Evolutionary conservation across 37 sponge, comb jelly and placozoan species (phyloP).

Genomic region (Chondrilla cf. caribensis): DNA sequence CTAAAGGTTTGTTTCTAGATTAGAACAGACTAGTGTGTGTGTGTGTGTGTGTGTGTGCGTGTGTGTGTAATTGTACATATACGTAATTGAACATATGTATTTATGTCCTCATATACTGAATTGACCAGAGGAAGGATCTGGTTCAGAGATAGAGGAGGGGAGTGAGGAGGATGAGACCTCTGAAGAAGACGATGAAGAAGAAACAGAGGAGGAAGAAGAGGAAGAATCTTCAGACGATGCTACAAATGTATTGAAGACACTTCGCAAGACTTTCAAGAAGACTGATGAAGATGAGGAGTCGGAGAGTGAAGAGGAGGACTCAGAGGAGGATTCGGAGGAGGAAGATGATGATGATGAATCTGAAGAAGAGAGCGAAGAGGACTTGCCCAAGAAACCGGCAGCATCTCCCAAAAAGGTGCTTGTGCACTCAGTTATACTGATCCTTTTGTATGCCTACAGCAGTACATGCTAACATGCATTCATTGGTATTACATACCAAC

Average conservation of each 20-base stretch:
- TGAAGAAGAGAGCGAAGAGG: slow-evolving; percentile 49
- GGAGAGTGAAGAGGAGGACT: slow-evolving; percentile 33
- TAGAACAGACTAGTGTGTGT: too few relatives aligned
- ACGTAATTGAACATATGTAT: slow-evolving; percentile 22
- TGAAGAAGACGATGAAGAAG: slow-evolving; percentile 24
- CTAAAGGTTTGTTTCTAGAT: too few relatives aligned
- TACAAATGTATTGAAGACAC: slow-evolving; percentile 46
- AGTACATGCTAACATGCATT: too few relatives aligned
- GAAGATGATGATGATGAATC: slow-evolving; percentile 5
- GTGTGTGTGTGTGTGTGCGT: slow-evolving; percentile 6
- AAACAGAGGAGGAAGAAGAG: slow-evolving; percentile 38
- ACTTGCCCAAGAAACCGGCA: slow-evolving; percentile 33
- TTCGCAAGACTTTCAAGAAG: slow-evolving; percentile 56
- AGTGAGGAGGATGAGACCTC: slow-evolving; percentile 2
- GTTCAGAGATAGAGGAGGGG: slow-evolving; percentile 1
- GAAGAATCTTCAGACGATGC: slow-evolving; percentile 48
- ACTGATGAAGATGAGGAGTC: slow-evolving; percentile 24
- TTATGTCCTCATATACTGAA: too few relatives aligned
- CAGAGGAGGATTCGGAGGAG: slow-evolving; percentile 42
- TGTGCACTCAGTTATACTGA: too few relatives aligned
- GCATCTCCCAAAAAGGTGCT: slow-evolving; percentile 1
- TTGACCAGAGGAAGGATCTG: background rate
- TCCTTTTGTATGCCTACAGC: too few relatives aligned
- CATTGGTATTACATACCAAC: too few relatives aligned
- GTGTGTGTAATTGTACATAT: slow-evolving; percentile 8